Base-by-base conservation (phyloP, 2,113 vertebrate genomes). In the Eupsittula cactorum region DNA sequence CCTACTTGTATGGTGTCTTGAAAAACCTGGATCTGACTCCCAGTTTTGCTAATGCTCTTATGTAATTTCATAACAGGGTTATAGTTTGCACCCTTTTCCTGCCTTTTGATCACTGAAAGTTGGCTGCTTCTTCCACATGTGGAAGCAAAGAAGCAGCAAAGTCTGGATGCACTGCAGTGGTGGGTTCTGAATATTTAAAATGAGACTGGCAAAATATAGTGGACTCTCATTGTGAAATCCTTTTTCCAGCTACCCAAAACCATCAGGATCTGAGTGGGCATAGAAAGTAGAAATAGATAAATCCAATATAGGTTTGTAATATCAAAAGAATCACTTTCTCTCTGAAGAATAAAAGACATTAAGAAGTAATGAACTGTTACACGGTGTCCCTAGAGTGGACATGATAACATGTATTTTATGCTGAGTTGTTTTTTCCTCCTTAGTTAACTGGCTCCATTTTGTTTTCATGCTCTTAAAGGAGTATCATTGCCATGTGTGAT, bases 291-390 rank as follows among this genome's bases (percentile, higher is more conserved):
- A 95, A 92, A 83, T 27, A 83, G 76, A 65, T 84, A 86, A 90
- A 95, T 93, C 62, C 57, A 84, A 77, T 92, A 90, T 75, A 82
- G 28, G 47, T 93, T 90, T 90, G 86, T 92, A 90, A 95, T 90
- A 94, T 79, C 46, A 44, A 86, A 96, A 92, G 21, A 86, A 88
- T 94, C 85, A 37, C 73, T 96, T 96, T 88, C 46, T 81, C 87
- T 93, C 69, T 84, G 88, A 84, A 90, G 93, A 88, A 75, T 95
- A 86, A 75, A 79, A 71, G 55, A 70, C 73, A 90, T 90, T 95
- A 88, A 82, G 76, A 95, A 78, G 90, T 96, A 92, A 93, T 96
- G 92, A 92, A 92, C 82, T 81, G 55, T 81, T 96, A 90, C 35
- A 50, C 3, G 1, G 41, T 64, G 35, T 93, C 93, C 73, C 88